Base-by-base conservation (phyloP, 2,888 invertebrate species). In the Ectemnius lituratus region DNA sequence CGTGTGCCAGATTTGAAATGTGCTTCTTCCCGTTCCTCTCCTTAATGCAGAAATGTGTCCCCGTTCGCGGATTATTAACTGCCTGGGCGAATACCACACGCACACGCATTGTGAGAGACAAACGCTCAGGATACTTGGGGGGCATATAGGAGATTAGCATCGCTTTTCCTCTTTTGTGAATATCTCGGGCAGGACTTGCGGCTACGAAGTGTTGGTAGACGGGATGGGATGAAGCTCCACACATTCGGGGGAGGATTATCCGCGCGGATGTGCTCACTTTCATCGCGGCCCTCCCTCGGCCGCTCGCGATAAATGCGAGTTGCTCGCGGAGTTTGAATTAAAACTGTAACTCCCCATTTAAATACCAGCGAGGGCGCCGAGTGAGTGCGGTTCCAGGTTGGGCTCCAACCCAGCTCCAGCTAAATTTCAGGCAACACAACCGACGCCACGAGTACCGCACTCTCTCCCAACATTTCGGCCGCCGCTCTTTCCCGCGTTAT, bases 281-380 rank as follows among this genome's bases (percentile, higher is more conserved):
- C 37, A 37, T 14, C 16, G 52, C 52, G 52, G 52, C n/a, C 1
- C 52, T 52, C 60, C 59, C 70, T 62, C 52, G 67, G 66, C 67
- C 60, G 64, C 16, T 56, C 64, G 70, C 79, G 66, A 67, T 70
- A 73, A 72, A 78, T 65, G 73, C 67, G 64, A 67, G 59, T 74
- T 61, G 62, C 49, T 62, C 37, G 4, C 0, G 18, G 74, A 76
- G 70, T 71, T 80, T 62, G 73, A 73, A 77, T 81, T 75, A 73
- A 76, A 76, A 81, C 67, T 75, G 76, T 72, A 77, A 79, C 73
- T 75, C 77, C 67, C 70, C 67, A 70, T 77, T 77, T 75, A 74
- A 67, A 81, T 81, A 62, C 58, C 59, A 45, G 57, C 37, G 37
- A 37, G 37, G 37, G 37, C 37, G 37, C 37, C 37, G 46, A 70